phyloP scores from a whole-genome alignment of 2,113 vertebrate species.

The Tragulus kanchil region DNA sequence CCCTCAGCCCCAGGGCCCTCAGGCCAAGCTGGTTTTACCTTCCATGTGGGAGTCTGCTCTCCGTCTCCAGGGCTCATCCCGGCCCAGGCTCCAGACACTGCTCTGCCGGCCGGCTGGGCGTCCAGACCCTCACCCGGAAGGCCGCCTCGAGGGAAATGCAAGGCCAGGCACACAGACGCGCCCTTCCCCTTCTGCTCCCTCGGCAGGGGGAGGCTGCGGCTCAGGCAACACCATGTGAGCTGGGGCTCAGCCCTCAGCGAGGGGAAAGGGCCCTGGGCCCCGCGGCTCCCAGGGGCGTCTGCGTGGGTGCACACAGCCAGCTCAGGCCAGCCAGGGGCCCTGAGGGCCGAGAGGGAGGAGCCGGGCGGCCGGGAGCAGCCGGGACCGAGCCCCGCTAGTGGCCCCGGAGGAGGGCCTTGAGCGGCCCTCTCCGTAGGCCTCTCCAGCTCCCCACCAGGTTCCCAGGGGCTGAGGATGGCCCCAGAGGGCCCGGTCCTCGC shows the following conservation, averaged over 20 bases:
- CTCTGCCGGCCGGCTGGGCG: not conserved
- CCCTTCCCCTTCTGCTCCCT: constrained; percentile 81
- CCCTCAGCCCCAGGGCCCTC: not conserved
- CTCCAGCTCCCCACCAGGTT: not conserved
- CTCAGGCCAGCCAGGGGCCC: not conserved
- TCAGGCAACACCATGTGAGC: constrained; percentile 90
- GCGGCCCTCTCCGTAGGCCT: not conserved
- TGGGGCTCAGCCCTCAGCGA: constrained; percentile 84
- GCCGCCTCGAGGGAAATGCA: not conserved
- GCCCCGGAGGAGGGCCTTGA: not conserved
- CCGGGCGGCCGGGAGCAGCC: constrained; percentile 60
- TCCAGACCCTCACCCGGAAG: not conserved
- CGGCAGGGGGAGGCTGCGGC: constrained; percentile 85
- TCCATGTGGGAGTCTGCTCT: constrained; percentile 56
- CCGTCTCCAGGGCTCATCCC: constrained; percentile 52
- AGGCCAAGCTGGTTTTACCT: constrained; percentile 82
- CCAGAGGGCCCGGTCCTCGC: not conserved
- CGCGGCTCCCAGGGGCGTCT: not conserved
- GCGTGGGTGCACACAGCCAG: not conserved
- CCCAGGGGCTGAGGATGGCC: not conserved
- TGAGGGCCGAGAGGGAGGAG: constrained; percentile 62
- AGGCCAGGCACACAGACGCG: constrained; percentile 71
- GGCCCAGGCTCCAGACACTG: constrained; percentile 39
- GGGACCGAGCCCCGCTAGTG: not conserved
- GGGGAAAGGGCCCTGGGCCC: constrained; percentile 82